A percentile compares a stretch with the other conserved stretches of the same genome.
Evolutionary conservation across 2,113 vertebrate genomes (phyloP).

Genomic region (Orthonyx spaldingii): DNA sequence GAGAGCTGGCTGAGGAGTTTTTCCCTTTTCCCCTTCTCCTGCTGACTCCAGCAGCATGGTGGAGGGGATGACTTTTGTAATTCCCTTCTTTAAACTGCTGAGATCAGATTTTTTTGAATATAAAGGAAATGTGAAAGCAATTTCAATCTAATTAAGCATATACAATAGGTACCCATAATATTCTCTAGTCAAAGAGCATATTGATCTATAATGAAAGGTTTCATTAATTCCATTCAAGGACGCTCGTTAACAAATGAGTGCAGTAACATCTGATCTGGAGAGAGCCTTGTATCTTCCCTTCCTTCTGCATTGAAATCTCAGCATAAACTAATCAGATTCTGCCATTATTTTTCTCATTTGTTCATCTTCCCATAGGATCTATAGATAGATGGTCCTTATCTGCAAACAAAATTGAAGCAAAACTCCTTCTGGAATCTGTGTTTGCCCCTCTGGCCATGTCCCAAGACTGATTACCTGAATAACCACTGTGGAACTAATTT

Average conservation of each 20-base stretch:
- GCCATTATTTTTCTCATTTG: not conserved
- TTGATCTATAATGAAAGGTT: constrained; percentile 41
- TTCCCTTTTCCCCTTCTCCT: not conserved
- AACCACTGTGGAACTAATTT: not conserved
- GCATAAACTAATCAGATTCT: not conserved
- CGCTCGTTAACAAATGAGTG: not conserved
- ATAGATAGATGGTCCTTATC: not conserved
- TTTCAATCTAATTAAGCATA: constrained; percentile 11
- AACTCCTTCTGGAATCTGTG: not conserved
- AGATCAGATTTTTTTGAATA: not conserved
- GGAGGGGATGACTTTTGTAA: not conserved
- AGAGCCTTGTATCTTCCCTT: not conserved
- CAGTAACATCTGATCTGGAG: not conserved
- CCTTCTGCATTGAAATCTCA: not conserved
- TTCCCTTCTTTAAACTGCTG: constrained; percentile 19
- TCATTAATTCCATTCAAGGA: constrained; percentile 36
- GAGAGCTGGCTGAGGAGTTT: not conserved
- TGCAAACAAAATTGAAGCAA: constrained; percentile 29
- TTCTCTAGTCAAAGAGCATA: not conserved
- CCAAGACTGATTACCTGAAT: not conserved
- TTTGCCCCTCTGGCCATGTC: not conserved
- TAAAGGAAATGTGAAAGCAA: constrained; percentile 17
- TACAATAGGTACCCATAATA: constrained; percentile 1
- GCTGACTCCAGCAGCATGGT: not conserved
- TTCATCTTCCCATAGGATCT: constrained; percentile 16